Base-by-base conservation (phyloP, 2,113 vertebrate genomes). In the Ictalurus punctatus region DNA sequence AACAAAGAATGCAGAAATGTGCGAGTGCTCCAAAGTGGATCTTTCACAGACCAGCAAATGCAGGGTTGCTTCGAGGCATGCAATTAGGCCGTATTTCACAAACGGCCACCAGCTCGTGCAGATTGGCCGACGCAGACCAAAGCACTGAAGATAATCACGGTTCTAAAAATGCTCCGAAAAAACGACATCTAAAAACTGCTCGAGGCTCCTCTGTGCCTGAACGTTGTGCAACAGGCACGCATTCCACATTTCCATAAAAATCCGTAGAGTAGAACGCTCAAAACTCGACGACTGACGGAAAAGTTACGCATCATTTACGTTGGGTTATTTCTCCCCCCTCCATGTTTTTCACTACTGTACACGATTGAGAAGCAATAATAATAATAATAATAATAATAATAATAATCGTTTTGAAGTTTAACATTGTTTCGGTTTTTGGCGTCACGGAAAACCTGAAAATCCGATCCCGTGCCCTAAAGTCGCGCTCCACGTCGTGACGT, bases 1-100 rank as follows among this genome's bases (percentile, higher is more conserved):
- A 84, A 87, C 88, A 89, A 80, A 85, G 88, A 85, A 48, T 76
- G 69, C 74, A 81, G 81, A 54, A 84, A 86, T 23, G 63, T 84
- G 71, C 67, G 58, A 88, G 71, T 25, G 83, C 78, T 83, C 65
- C 80, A 59, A 23, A 58, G 65, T 40, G 80, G 87, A 74, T 87
- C 83, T 74, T 27, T 71, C 69, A 59, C 67, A 76, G 69, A 83
- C 81, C 67, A 83, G 81, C 87, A 74, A 88, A 87, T 82, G 78
- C 85, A 83, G 86, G 76, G 78, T 79, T 83, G 80, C 81, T 69
- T 59, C 16, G 21, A 84, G 59, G 69, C 79, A 59, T 76, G 85
- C 85, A 86, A 63, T 65, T 83, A 63, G 48, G 17, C 56, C 48
- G 14, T 44, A 79, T 79, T 69, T 79, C 86, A 85, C 88, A 79